Evolutionary conservation across 1,140 invertebrate genomes (phyloP), one percentile per base, ranked within the genome.

Genomic region (Plodia interpunctella): DNA sequence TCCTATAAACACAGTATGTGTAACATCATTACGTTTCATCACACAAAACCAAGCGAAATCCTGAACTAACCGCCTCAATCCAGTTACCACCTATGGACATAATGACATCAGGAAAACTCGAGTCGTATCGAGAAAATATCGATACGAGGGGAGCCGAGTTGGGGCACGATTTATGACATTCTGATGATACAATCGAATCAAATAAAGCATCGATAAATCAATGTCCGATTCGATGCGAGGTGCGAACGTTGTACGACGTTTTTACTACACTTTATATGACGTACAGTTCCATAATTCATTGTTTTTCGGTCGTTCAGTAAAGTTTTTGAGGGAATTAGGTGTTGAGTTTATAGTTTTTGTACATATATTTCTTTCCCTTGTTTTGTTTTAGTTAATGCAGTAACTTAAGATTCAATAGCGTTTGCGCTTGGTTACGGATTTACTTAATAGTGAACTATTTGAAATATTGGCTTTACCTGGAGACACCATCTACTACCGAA

Each of bases 101-200:
- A 85, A 87, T 85, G 76, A 74, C 70, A 81, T 80, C 72, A 80
- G 79, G 79, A 82, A 82, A 81, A 77, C 65, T 75, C 66, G 60
- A 67, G 54, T 54, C 70, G 67, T 71, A 64, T 66, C 57, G 57
- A 68, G 75, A 62, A 80, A 71, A 79, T 80, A 82, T 76, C 57
- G 63, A 76, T 67, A 67, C 68, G 55, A 50, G 49, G 68, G 83
- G 74, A 44, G 38, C 51, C 19, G 51, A 53, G 51, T 53, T 21
- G 51, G 77, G 72, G 62, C 56, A 62, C 65, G 78, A 88, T 88
- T 86, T 88, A 87, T 88, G 83, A 88, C 76, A 70, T 76, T 83
- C 81, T 84, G 83, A 86, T 88, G 86, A 87, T 87, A 88, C 86
- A 84, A 88, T 88, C 86, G 83, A 88, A 88, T 88, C 83, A 87